Base-by-base conservation (phyloP, 1,140 invertebrate genomes). In the Drosophila subpulchrella region DNA sequence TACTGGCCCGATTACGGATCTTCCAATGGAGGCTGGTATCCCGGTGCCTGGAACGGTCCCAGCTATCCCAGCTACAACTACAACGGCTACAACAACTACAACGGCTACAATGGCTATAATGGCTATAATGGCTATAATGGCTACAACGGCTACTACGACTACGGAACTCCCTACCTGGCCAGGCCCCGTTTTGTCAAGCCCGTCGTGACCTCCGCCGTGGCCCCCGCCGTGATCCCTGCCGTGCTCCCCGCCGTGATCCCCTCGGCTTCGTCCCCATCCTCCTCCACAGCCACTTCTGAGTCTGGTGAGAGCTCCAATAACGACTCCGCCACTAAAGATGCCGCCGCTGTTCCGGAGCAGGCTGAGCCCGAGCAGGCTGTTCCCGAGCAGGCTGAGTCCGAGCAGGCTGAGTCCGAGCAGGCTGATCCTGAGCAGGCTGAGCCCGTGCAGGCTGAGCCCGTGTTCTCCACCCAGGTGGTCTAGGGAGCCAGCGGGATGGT, bases 11-110 rank as follows among this genome's bases (percentile, higher is more conserved):
- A 76, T 20, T 17, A 12, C 17, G 32, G 42, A 27, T 11, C 38
- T 13, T 5, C 30, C 11, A 10, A 38, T 4, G 20, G 44, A 7
- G 46, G 61, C 53, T 66, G 68, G 57, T 73, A 76, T 44, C 65
- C 65, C 11, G 38, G 47, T 6, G 54, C 46, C 32, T 75, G 73
- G 73, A 66, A 66, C 24, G 47, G 11, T 41, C 68, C 71, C 3
- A 17, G 47, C 6, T 75, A 75, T 34, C 20, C 20, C 20, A 20
- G 20, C 20, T 76, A 72, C 72, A 42, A 41, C n/a, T n/a, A n/a
- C n/a, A n/a, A n/a, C n/a, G n/a, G n/a, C n/a, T n/a, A n/a, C 38
- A 66, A 51, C 54, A 48, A 46, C 20, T 75, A 73, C 72, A 54
- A 32, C 5, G 27, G 27, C 27, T 27, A 27, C 27, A 27, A 27